Percentiles rank a stretch among this genome's conserved stretches.
These are phyloP conservation scores for Aphrophora alni DNA, from an alignment of 2,888 invertebrate species.

Conservation along the genomic window DNA sequence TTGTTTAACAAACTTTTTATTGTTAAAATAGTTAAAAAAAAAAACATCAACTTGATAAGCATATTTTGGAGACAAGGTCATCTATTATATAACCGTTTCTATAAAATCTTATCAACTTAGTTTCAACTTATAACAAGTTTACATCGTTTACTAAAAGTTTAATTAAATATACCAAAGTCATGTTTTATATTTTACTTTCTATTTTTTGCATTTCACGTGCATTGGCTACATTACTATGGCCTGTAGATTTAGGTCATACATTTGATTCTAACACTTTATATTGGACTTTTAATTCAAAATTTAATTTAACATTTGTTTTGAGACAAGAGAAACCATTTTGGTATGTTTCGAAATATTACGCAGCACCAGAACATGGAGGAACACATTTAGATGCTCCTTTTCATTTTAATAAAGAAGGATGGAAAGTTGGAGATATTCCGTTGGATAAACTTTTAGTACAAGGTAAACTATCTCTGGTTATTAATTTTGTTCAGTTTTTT, in stretches of 20 bases:
- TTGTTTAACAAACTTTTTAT: too few species aligned
- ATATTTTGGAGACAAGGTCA: too few species aligned
- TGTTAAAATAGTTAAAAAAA: too few species aligned
- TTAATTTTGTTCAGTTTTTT: too few species aligned
- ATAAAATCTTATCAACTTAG: too few species aligned
- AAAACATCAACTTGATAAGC: too few species aligned
- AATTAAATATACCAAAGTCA: background rate
- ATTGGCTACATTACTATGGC: background rate
- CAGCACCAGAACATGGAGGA: slow-evolving; percentile 66
- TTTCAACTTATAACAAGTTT: too few species aligned
- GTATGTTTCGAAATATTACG: slow-evolving; percentile 63
- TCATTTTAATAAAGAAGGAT: slow-evolving; percentile 61
- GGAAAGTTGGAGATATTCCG: slow-evolving; percentile 63
- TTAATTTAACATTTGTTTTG: slow-evolving; percentile 3
- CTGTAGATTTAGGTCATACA: slow-evolving; percentile 40
- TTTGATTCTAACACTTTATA: slow-evolving; percentile 40
- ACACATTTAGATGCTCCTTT: slow-evolving; percentile 70
- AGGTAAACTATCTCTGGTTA: too few species aligned
- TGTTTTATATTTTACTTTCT: background rate
- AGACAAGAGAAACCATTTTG: slow-evolving; percentile 47
- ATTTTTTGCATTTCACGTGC: background rate
- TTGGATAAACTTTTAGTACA: slow-evolving; percentile 41
- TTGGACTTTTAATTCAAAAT: slow-evolving; percentile 34
- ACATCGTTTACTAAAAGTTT: too few species aligned
- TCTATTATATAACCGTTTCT: too few species aligned